Percentiles rank a stretch among this genome's conserved stretches.
Conservation (phyloP, 2,113 vertebrate genomes). For the Eptesicus fuscus region DNA sequence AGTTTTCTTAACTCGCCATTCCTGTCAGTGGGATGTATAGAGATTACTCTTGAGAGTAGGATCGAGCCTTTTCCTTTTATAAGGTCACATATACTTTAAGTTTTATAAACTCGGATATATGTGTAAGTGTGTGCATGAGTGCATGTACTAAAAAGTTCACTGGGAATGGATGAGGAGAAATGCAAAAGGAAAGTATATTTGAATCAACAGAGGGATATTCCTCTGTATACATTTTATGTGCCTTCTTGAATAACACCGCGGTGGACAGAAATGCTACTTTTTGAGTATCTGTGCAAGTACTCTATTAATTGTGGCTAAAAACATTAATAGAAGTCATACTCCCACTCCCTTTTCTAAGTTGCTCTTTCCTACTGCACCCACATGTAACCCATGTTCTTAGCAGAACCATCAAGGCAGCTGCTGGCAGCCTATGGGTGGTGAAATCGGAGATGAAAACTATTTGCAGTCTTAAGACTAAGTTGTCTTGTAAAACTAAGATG, state of each 20-base stretch:
- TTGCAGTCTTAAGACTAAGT: not conserved
- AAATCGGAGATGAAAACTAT: not conserved
- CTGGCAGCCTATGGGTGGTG: not conserved
- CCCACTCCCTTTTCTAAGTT: not conserved
- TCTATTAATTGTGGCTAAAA: not conserved
- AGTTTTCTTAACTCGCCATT: not conserved
- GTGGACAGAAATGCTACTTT: not conserved
- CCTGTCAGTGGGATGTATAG: not conserved
- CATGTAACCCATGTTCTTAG: too few species aligned
- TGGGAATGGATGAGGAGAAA: not conserved
- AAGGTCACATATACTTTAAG: not conserved
- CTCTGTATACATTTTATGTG: not conserved
- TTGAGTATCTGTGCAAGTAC: not conserved
- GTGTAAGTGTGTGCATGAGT: not conserved
- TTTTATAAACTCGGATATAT: not conserved
- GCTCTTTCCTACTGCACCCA: not conserved
- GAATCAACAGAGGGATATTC: not conserved
- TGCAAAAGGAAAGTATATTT: not conserved
- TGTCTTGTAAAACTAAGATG: not conserved
- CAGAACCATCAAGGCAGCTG: not conserved
- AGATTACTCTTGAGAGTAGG: not conserved
- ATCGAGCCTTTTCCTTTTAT: not conserved
- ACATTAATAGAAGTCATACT: not conserved
- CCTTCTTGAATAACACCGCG: not conserved
- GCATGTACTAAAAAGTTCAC: not conserved